Percentiles rank a stretch among this genome's conserved stretches.
These are phyloP conservation scores for Hyperoodon ampullatus DNA, from an alignment of 2,113 vertebrate species.

Conservation along the genomic window DNA sequence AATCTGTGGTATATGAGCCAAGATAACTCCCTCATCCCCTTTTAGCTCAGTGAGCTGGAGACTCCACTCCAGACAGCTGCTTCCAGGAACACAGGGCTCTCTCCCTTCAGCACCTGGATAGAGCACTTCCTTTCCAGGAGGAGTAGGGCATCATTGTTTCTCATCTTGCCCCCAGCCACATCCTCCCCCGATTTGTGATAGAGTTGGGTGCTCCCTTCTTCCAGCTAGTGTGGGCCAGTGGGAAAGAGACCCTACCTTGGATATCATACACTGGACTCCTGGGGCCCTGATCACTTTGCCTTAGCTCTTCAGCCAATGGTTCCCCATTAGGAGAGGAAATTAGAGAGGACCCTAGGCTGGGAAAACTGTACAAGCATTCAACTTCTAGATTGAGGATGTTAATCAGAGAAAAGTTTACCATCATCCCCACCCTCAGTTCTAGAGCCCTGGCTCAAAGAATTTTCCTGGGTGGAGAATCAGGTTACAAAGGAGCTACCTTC, in stretches of 20 bases:
- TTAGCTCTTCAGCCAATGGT: not conserved
- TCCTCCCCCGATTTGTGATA: accelerated
- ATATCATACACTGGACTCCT: not conserved
- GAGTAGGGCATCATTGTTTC: not conserved
- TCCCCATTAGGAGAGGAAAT: not conserved
- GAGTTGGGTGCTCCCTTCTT: not conserved
- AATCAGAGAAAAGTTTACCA: not conserved
- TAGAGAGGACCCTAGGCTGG: not conserved
- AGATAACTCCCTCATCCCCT: not conserved
- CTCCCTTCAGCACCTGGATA: not conserved
- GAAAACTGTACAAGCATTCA: accelerated
- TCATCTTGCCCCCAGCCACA: not conserved
- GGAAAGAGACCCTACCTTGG: not conserved
- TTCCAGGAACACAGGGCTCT: not conserved
- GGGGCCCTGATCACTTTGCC: not conserved
- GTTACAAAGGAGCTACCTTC: not conserved
- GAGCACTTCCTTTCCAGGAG: not conserved
- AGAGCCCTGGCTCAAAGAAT: not conserved
- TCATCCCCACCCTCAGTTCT: not conserved
- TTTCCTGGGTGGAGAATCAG: not conserved
- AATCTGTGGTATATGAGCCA: not conserved
- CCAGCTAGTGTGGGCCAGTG: not conserved
- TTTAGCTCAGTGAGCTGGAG: not conserved
- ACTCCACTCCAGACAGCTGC: not conserved
- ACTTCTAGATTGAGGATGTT: too few species aligned